A percentile compares a stretch with the other conserved stretches of the same genome.
Conservation (phyloP, 30 jellyfish, hydroid and myxozoan genomes). For the Hydractinia echinata region DNA sequence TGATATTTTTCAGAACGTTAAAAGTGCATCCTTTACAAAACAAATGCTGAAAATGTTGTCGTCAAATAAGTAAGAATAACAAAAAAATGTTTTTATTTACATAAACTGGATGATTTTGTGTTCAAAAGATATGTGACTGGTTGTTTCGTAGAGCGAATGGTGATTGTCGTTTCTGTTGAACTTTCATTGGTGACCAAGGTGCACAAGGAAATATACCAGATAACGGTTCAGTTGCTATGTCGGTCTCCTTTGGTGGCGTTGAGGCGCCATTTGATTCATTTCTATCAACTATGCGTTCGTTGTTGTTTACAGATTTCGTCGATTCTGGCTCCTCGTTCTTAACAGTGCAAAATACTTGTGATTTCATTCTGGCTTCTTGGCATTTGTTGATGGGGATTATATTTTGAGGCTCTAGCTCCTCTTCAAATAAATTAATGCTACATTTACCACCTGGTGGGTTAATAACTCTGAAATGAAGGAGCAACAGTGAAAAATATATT, state of each 20-base stretch:
- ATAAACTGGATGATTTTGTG: neutral
- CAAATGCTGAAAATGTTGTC: too few species aligned
- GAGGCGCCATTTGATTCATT: neutral
- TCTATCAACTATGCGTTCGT: too few species aligned
- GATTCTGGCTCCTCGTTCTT: neutral
- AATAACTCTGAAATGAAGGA: conserved; percentile 13
- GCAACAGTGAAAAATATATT: too few species aligned
- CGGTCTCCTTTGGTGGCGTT: neutral
- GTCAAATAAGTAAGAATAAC: too few species aligned
- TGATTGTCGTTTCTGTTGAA: neutral
- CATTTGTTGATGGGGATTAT: conserved; percentile 17
- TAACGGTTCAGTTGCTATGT: neutral
- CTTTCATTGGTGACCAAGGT: neutral
- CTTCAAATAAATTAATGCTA: conserved; percentile 12
- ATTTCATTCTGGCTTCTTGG: conserved; percentile 26
- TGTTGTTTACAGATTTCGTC: neutral
- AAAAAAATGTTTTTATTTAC: neutral
- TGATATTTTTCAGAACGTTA: too few species aligned
- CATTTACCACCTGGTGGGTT: conserved; percentile 37
- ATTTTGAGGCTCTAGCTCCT: neutral
- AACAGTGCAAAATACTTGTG: conserved; percentile 3
- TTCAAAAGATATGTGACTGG: neutral
- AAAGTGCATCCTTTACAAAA: too few species aligned
- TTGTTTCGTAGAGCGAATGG: conserved; percentile 5
- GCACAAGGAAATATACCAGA: conserved; percentile 6